These are phyloP conservation scores for Gavialis gangeticus DNA, from an alignment of 2,113 vertebrate species.

Conservation along the genomic window DNA sequence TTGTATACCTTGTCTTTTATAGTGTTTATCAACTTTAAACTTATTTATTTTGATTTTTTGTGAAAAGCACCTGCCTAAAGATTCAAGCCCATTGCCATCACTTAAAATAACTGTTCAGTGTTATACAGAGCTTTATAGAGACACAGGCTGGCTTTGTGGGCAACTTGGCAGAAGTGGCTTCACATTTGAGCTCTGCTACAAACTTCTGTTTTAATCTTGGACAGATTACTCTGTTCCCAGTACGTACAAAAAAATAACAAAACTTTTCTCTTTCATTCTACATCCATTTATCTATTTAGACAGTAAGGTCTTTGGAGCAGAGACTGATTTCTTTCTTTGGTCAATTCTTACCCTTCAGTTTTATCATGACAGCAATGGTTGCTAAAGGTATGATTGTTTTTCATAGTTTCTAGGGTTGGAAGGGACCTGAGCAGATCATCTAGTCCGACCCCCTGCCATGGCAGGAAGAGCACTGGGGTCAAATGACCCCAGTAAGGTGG, in stretches of 20 bases:
- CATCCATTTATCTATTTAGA: background rate
- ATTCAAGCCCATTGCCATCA: background rate
- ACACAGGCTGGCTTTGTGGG: background rate
- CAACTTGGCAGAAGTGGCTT: background rate
- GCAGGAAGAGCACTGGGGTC: too few relatives aligned
- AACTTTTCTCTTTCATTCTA: background rate
- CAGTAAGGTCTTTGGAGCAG: background rate
- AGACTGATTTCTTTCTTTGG: rapidly evolving
- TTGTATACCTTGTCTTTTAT: background rate
- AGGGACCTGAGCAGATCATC: too few relatives aligned
- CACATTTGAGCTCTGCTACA: background rate
- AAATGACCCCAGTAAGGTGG: too few relatives aligned
- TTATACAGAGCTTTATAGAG: background rate
- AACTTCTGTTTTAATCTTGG: background rate
- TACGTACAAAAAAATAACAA: background rate
- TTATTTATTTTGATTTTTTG: background rate
- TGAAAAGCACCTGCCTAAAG: background rate
- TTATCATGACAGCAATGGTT: rapidly evolving
- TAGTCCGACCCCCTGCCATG: too few relatives aligned
- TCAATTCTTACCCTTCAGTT: background rate
- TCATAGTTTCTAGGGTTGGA: too few relatives aligned
- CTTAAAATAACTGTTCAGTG: background rate
- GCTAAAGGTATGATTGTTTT: too few relatives aligned
- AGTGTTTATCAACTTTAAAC: background rate
- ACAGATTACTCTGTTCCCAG: background rate